These are phyloP conservation scores for Anaspis maculata DNA, from an alignment of 2,888 invertebrate genomes.

Conservation along the genomic window DNA sequence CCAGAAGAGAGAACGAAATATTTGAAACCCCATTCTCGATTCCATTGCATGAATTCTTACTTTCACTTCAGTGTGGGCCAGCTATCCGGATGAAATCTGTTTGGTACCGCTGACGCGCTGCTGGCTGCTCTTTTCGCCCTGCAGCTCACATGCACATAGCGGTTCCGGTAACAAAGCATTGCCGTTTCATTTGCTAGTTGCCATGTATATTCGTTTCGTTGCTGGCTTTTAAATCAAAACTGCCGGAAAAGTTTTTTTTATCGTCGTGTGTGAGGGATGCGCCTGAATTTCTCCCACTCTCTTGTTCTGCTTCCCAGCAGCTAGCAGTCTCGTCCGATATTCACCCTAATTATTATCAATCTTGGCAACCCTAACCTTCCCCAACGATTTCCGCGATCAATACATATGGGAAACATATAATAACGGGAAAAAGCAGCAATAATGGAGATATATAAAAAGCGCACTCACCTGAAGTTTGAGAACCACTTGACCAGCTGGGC, in stretches of 20 bases:
- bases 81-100: too few relatives aligned
- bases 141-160: conserved; percentile 16
- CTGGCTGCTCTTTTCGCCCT: conserved; percentile 14
- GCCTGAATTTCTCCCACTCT: background rate
- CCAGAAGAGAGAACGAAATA: too few relatives aligned
- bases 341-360: too few relatives aligned
- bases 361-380: too few relatives aligned
- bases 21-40: conserved; percentile 4
- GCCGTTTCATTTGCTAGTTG: conserved; percentile 35
- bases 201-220: conserved; percentile 24
- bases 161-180: conserved; percentile 30
- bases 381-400: background rate
- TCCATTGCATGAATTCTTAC: conserved; percentile 5
- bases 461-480: conserved; percentile 96
- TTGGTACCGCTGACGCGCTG: too few relatives aligned
- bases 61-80: too few relatives aligned
- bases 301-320: too few relatives aligned
- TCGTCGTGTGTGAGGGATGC: conserved; percentile 4
- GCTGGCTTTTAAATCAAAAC: conserved; percentile 35
- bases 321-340: too few relatives aligned
- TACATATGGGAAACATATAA: conserved; percentile 2
- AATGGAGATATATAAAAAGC: too few relatives aligned
- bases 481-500: conserved; percentile 99
- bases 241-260: conserved; percentile 33
- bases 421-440: too few relatives aligned